phyloP scores from a whole-genome alignment of 2,797 vertebrate species.

The Graptemys geographica region DNA sequence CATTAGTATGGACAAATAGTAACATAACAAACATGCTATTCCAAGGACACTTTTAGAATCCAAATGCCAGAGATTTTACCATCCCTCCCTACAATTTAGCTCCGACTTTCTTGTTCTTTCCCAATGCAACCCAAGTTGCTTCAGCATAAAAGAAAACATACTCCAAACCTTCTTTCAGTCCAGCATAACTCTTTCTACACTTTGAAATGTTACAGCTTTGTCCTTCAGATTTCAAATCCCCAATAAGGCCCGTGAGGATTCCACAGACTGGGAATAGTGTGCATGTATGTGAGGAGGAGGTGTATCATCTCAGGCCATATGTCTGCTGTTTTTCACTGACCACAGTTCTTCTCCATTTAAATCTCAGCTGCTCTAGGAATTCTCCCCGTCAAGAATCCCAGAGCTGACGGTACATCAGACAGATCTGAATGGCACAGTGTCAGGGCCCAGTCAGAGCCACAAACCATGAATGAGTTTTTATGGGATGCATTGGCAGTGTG shows the following conservation, averaged over 20 bases:
- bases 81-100: neutral
- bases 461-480: neutral
- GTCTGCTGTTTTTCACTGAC: accelerated
- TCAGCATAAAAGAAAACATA: neutral
- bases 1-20: neutral
- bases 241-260: neutral
- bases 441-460: neutral
- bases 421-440: neutral
- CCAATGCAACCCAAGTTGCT: slow-evolving; percentile 4
- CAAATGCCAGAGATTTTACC: neutral
- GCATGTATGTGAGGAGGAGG: neutral
- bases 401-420: neutral
- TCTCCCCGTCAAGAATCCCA: neutral
- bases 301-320: too few relatives aligned
- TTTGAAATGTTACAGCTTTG: neutral
- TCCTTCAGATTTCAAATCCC: neutral
- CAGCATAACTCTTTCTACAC: neutral
- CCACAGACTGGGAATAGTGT: neutral
- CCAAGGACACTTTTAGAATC: neutral
- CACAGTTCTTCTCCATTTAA: neutral
- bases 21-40: neutral
- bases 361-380: neutral
- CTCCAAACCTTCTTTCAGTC: neutral
- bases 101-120: neutral
- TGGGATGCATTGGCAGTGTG: neutral